Evolutionary conservation across 2,113 vertebrate genomes (phyloP).

Genomic region (Sterrhoptilus dennistouni): DNA sequence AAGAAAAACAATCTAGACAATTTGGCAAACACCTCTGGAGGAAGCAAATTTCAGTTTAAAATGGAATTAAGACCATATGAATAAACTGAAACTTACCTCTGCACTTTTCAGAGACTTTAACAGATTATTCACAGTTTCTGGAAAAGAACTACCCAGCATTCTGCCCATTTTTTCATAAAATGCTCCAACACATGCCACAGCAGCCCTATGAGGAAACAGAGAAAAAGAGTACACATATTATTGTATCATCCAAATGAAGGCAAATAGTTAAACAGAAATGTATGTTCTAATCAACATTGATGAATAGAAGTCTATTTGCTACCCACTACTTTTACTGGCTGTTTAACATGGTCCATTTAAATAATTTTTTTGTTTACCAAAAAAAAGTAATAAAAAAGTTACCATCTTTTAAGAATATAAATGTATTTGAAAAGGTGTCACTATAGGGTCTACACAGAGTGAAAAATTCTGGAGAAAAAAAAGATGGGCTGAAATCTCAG

Average conservation of each 20-base stretch:
- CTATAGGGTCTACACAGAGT: not conserved
- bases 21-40: not conserved
- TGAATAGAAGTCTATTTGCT: not conserved
- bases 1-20: not conserved
- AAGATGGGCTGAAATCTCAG: not conserved
- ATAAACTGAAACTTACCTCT: slow-evolving; percentile 79
- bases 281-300: not conserved
- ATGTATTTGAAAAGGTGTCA: not conserved
- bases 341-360: not conserved
- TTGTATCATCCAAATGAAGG: not conserved
- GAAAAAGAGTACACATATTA: not conserved
- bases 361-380: not conserved
- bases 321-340: not conserved
- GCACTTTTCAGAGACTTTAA: slow-evolving; percentile 95
- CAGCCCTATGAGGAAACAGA: slow-evolving; percentile 78
- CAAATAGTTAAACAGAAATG: not conserved
- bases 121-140: slow-evolving; percentile 97
- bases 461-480: not conserved
- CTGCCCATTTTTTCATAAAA: slow-evolving; percentile 99
- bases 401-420: not conserved
- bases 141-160: slow-evolving; percentile 97
- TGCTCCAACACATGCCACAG: slow-evolving; percentile 95
- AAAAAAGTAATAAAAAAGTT: not conserved
- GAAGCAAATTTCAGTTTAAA: not conserved
- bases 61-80: not conserved